A percentile compares a stretch with the other conserved stretches of the same genome.
phyloP scores from a whole-genome alignment of 1,140 invertebrate genomes.

The Drusus annulatus region DNA sequence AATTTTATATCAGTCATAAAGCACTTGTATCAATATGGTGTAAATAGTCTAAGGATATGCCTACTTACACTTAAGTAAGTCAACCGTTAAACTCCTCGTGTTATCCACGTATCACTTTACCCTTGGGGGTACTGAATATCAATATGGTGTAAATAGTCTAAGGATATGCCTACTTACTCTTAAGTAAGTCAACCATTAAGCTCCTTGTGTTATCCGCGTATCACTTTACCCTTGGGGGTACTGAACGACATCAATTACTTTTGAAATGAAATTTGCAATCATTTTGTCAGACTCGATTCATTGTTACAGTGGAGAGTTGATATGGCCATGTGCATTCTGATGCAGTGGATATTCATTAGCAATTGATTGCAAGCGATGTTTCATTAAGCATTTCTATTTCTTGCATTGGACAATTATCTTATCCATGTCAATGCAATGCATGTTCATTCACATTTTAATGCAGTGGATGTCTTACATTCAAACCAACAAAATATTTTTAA shows the following conservation, averaged over 20 bases:
- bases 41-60: slow-evolving; percentile 9
- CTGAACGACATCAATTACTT: neutral
- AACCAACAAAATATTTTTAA: slow-evolving; percentile 11
- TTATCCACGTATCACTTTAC: neutral
- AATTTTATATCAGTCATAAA: slow-evolving; percentile 18
- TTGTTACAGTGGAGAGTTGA: slow-evolving; percentile 33
- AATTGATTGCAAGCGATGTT: too few relatives aligned
- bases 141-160: slow-evolving; percentile 4
- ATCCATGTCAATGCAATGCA: too few relatives aligned
- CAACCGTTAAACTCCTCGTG: neutral
- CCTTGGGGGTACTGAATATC: too few relatives aligned
- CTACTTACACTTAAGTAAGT: slow-evolving; percentile 7
- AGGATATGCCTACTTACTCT: neutral
- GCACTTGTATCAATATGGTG: neutral
- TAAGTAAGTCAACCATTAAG: neutral
- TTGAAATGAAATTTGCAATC: slow-evolving; percentile 24
- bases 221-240: neutral
- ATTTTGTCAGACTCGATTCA: slow-evolving; percentile 24
- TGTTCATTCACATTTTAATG: too few relatives aligned
- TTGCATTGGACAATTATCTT: too few relatives aligned
- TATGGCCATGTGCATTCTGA: neutral
- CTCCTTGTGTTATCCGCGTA: slow-evolving; percentile 1
- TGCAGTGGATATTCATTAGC: neutral
- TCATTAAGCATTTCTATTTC: too few relatives aligned
- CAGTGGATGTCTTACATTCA: too few relatives aligned